Conservation (phyloP, 2,888 invertebrate genomes). For the Brenthis ino region DNA sequence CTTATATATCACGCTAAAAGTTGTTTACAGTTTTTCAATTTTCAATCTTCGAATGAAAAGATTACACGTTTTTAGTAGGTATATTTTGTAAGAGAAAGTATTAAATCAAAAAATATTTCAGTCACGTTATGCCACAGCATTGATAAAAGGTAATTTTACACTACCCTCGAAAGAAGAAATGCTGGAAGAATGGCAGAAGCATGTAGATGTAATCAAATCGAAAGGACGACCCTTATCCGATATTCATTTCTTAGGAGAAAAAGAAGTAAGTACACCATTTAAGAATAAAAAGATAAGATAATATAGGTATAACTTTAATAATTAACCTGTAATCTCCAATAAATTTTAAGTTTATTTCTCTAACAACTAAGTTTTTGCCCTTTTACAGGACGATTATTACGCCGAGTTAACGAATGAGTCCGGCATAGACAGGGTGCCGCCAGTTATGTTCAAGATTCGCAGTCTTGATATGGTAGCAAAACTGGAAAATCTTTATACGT, state of each 20-base stretch:
- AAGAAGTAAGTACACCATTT: slow-evolving; percentile 54
- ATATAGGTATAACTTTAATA: neutral
- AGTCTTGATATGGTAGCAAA: slow-evolving; percentile 57
- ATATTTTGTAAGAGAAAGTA: no score
- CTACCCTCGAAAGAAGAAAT: slow-evolving; percentile 64
- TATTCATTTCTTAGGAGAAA: slow-evolving; percentile 66
- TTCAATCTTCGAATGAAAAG: no score
- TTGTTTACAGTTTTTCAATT: no score
- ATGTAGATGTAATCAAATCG: slow-evolving; percentile 52
- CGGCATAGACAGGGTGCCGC: slow-evolving; percentile 69
- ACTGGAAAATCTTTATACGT: slow-evolving; percentile 64
- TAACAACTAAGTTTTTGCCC: slow-evolving; percentile 9
- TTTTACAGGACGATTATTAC: slow-evolving; percentile 67
- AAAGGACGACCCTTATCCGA: slow-evolving; percentile 56
- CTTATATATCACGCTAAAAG: no score
- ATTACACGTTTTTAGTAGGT: no score
- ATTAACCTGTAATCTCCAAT: no score
- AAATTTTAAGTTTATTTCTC: neutral
- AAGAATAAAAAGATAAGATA: neutral
- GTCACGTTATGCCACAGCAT: slow-evolving; percentile 67
- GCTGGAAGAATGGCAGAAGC: slow-evolving; percentile 67
- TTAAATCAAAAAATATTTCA: slow-evolving; percentile 42
- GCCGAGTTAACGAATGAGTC: slow-evolving; percentile 63
- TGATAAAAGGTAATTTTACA: slow-evolving; percentile 67
- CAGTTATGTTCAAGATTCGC: slow-evolving; percentile 71